These are phyloP conservation scores for Odontomyia ornata DNA, from an alignment of 2,888 invertebrate genomes.

Conservation along the genomic window DNA sequence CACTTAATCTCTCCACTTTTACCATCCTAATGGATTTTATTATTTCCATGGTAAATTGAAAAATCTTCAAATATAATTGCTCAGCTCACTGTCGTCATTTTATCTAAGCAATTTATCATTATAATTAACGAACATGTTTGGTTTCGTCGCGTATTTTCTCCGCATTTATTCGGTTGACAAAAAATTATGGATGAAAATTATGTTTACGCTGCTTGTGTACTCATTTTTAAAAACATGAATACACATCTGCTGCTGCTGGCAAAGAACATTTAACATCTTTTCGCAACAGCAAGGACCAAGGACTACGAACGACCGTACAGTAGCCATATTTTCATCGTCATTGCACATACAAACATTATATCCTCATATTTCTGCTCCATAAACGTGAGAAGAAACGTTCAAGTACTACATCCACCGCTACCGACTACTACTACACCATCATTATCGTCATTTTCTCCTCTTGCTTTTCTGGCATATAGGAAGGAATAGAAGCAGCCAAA, in stretches of 20 bases:
- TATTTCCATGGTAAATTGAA: background rate
- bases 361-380: slow-evolving; percentile 28
- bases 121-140: slow-evolving; percentile 19
- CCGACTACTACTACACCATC: background rate
- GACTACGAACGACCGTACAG: background rate
- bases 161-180: slow-evolving; percentile 11
- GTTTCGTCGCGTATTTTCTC: background rate
- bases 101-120: slow-evolving; percentile 14
- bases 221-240: background rate
- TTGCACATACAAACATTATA: slow-evolving; percentile 24
- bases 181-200: slow-evolving; percentile 29
- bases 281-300: background rate
- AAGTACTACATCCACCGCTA: too few relatives aligned
- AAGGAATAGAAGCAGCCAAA: background rate
- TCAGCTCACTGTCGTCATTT: background rate
- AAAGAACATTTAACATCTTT: background rate
- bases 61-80: slow-evolving; percentile 7
- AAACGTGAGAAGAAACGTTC: background rate
- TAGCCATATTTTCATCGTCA: slow-evolving; percentile 11
- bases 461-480: background rate
- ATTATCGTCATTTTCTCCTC: background rate
- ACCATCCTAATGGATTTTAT: background rate
- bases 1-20: too few relatives aligned
- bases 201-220: slow-evolving; percentile 26
- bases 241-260: too few relatives aligned